Base-by-base conservation (phyloP, 1,140 invertebrate genomes). In the Psilanteris sp. region DNA sequence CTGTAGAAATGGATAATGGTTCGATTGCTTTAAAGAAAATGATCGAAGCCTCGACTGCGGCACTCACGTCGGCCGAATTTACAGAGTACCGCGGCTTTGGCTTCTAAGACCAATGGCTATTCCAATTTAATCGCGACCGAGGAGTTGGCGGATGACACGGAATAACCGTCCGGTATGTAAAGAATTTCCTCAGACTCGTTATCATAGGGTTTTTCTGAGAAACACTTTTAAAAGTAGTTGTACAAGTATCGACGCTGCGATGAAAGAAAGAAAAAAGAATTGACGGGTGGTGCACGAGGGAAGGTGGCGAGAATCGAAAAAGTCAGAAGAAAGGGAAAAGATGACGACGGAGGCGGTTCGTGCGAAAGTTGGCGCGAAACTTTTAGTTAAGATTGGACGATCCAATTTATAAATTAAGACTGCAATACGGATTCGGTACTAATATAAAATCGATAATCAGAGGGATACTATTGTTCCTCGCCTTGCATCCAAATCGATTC, bases 391-490 rank as follows among this genome's bases (percentile, higher is more conserved):
- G 48, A 66, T 54, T 50, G 61, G 29, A 36, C 37, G 61, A 64
- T 52, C 62, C 39, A 55, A 57, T 67, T 67, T 67, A 46, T 55
- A 57, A 67, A 67, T 67, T 46, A 67, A 57, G 62, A 67, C 50
- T 39, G 39, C 14, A 26, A 41, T 24, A 32, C 24, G 61, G 34
- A 54, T 44, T 52, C 39, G 13, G 18, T 13, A 15, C 29, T 62
- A 67, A 44, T 67, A 36, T 54, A 46, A 48, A 57, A 67, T 67
- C 62, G 50, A 67, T 67, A 46, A 7, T 18, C 27, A 13, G 8
- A n/a, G 32, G 43, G 39, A 24, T 29, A 41, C 29, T 46, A 55
- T 68, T 68, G 61, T 66, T 66, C 61, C 8, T 9, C 13, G 9
- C 1, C 36, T 15, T 41, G 59, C 36, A 66, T 43, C 37, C 8